phyloP scores from a whole-genome alignment of 2,113 vertebrate species.

The Pardalotus punctatus region DNA sequence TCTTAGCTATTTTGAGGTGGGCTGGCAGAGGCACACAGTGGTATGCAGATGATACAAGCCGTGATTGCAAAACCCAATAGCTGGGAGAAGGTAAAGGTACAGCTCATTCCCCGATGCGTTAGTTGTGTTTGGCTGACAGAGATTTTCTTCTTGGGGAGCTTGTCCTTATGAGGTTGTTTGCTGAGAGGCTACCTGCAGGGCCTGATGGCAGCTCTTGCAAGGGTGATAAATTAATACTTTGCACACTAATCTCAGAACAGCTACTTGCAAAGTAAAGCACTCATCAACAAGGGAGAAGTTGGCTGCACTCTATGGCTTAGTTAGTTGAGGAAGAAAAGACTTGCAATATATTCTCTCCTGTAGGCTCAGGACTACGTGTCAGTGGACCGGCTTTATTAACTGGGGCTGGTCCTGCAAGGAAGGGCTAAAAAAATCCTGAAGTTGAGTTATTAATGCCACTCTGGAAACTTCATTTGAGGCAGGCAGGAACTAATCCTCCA shows the following conservation, averaged over 20 bases:
- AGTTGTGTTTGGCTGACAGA: neutral
- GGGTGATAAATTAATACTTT: neutral
- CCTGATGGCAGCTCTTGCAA: neutral
- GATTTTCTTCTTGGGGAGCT: neutral
- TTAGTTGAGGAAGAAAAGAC: neutral
- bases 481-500: rapidly evolving
- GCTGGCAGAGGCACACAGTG: neutral
- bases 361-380: neutral
- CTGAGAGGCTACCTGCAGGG: neutral
- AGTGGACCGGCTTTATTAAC: neutral
- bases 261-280: neutral
- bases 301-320: neutral
- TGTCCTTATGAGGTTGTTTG: neutral
- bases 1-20: neutral
- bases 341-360: neutral
- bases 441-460: neutral
- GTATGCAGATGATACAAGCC: neutral
- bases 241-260: neutral
- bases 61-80: neutral
- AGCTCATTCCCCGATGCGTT: rapidly evolving
- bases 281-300: neutral
- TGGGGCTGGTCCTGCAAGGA: neutral
- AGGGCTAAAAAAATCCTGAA: neutral
- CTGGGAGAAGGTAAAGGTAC: neutral
- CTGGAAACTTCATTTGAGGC: neutral